A percentile compares a stretch with the other conserved stretches of the same genome.
Conservation (phyloP, 2,113 vertebrate species). For the Onychostoma macrolepis region DNA sequence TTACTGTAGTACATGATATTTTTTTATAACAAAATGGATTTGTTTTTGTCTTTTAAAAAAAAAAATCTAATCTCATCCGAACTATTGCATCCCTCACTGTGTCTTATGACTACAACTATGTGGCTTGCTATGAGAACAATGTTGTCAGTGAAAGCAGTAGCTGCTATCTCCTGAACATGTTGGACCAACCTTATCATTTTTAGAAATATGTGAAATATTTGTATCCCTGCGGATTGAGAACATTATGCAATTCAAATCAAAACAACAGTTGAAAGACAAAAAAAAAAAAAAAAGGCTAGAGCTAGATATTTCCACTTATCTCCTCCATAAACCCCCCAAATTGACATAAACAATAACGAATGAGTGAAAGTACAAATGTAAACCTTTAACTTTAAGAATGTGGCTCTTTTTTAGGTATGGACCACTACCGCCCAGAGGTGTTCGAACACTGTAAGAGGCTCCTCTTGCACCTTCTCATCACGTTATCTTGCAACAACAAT, state of each 20-base stretch:
- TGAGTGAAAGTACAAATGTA: neutral
- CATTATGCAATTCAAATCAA: neutral
- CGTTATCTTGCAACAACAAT: conserved; percentile 91
- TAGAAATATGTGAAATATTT: conserved; percentile 20
- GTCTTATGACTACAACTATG: conserved; percentile 24
- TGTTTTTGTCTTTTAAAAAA: neutral
- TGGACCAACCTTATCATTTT: neutral
- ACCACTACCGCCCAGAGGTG: conserved; percentile 95
- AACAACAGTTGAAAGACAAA: neutral
- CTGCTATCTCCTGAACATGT: neutral
- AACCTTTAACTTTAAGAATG: neutral
- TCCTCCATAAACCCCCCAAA: neutral
- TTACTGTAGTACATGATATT: neutral
- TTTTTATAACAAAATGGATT: neutral
- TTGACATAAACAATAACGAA: neutral
- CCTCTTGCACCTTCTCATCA: conserved; percentile 93
- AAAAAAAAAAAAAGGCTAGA: neutral
- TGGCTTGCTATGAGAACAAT: conserved; percentile 12
- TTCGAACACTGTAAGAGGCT: conserved; percentile 97
- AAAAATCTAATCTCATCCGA: conserved; percentile 1
- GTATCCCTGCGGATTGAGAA: neutral
- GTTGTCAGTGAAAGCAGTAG: neutral
- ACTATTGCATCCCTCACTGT: neutral
- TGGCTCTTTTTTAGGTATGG: conserved; percentile 81
- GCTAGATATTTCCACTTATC: neutral